Conservation (phyloP, 2,113 vertebrate genomes). For the Sitta europaea region DNA sequence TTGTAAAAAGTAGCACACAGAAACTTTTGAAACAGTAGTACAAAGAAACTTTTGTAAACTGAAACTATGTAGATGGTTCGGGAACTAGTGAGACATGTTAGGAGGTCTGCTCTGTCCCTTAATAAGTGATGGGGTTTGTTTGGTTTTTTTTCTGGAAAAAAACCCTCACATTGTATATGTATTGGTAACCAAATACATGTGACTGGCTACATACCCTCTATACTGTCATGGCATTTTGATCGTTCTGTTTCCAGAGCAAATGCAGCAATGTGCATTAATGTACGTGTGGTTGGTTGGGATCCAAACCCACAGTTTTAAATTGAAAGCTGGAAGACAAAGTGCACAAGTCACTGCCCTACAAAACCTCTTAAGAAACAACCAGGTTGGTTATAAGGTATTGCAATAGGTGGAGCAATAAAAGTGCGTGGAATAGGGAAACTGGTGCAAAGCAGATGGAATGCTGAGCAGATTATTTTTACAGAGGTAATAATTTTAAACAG, state of each 20-base stretch:
- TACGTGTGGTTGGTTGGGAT: neutral
- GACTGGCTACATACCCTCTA: neutral
- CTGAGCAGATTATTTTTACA: neutral
- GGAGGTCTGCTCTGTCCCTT: neutral
- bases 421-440: neutral
- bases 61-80: neutral
- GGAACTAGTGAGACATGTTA: neutral
- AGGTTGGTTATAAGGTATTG: neutral
- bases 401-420: neutral
- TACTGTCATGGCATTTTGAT: neutral
- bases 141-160: neutral
- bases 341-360: neutral
- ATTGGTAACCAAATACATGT: neutral
- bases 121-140: neutral
- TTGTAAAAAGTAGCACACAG: neutral
- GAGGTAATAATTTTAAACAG: slow-evolving; percentile 2
- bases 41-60: neutral
- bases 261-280: neutral
- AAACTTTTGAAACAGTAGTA: neutral
- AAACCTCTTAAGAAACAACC: neutral
- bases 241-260: neutral
- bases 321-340: slow-evolving; percentile 2
- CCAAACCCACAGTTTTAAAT: neutral
- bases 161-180: fast-evolving
- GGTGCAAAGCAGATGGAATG: neutral